phyloP scores from a whole-genome alignment of 2,113 vertebrate genomes.

The Aegithalos caudatus region DNA sequence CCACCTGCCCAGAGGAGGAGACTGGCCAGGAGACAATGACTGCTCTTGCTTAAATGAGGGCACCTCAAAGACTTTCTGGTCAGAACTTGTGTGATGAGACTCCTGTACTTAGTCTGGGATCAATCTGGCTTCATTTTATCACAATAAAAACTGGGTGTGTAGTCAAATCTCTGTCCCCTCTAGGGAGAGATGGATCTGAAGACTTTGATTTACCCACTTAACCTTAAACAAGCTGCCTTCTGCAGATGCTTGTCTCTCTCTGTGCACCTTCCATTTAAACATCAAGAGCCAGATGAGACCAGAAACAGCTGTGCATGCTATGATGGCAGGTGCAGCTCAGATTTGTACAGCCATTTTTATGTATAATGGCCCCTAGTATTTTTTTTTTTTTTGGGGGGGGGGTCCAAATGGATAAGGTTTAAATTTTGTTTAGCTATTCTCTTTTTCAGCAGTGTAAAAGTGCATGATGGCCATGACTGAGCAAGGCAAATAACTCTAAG shows the following conservation, averaged over 20 bases:
- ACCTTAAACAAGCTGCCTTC: background rate
- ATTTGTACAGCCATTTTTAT: background rate
- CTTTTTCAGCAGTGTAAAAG: background rate
- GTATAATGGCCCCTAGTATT: background rate
- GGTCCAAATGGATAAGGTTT: background rate
- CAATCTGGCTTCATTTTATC: background rate
- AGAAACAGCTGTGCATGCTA: background rate
- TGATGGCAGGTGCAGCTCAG: background rate
- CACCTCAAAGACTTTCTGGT: background rate
- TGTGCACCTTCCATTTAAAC: background rate
- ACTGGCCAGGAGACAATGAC: background rate
- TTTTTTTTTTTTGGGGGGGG: background rate
- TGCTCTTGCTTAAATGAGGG: background rate
- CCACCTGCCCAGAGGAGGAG: background rate
- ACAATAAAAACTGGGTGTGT: background rate
- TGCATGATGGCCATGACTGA: background rate
- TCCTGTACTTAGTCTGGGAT: background rate
- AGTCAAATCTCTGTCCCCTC: background rate
- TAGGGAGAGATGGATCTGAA: background rate
- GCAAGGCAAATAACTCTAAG: background rate
- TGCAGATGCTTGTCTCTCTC: background rate
- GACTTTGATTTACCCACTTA: background rate
- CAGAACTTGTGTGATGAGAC: background rate
- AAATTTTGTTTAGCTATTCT: background rate
- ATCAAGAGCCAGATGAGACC: background rate